Evolutionary conservation across 1,140 invertebrate genomes (phyloP), one percentile per base, ranked within the genome.

Genomic region (Nymphalis io): DNA sequence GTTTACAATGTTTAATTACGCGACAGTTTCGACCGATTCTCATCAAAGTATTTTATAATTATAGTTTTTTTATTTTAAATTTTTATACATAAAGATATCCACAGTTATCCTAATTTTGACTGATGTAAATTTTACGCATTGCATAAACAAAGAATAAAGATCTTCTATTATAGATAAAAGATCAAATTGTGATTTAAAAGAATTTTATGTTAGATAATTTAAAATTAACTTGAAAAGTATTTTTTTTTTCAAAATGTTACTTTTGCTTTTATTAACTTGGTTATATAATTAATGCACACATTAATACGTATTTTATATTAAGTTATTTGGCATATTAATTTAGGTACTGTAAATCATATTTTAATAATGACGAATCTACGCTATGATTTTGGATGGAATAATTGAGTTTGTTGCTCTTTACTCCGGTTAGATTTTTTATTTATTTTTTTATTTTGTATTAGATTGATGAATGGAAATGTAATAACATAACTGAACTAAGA

Each of bases 111-210:
- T 42, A 39, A 51, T 55, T 64, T 64, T 64, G 8, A 51, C 48
- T 23, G 61, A 63, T 18, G 20, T 63, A 21, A 63, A 40, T 58
- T 60, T 74, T 71, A 72, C 60, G 57, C 67, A 68, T 75, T 72
- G 63, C 70, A 73, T 75, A 75, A 76, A 70, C 68, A 78, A 78
- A 75, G 74, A 76, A 72, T 76, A 79, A 65, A 75, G 77, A 80
- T 76, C 77, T 75, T 76, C 83, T 79, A 77, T 80, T 78, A 77
- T 76, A 69, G 79, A 80, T 83, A 80, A 74, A 78, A 80, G 74
- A 89, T 89, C 88, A 90, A 85, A 72, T 78, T 88, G 88, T 90
- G 88, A 90, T 90, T 87, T 89, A 90, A 89, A 90, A 90, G 83
- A 86, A 84, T 85, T 78, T 84, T 85, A 88, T 87, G 85, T 88